Evolutionary conservation across 2,797 vertebrate genomes (phyloP), one percentile per base, ranked within the genome.

Genomic region (Clarias pachynema): DNA sequence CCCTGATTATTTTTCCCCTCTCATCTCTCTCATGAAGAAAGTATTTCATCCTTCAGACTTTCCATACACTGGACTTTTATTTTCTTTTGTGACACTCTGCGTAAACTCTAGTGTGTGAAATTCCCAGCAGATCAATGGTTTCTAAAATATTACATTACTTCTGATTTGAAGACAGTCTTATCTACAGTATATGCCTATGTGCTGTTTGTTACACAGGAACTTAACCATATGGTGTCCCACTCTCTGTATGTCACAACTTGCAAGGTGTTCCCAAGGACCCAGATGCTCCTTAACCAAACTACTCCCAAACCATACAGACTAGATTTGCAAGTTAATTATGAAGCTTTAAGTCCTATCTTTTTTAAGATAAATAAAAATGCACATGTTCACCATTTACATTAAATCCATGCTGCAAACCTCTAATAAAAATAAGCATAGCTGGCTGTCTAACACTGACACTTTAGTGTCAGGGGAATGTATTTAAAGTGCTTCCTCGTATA

Each of bases 401-500:
- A 49, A 24, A 44, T 79, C 29, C 31, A 10, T 59, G 29, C 44
- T 26, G 15, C 31, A 59, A 10, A 20, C 29, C 15, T 63, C 2
- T 53, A 63, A n/a, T 24, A 70, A 34, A 10, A 34, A 34, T 24
- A 15, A 12, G 40, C 9, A 31, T 73, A 22, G 14, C 5, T 9
- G 37, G 6, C 44, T 85, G 18, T 57, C 34, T 37, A 10, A 57
- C 53, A 57, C 10, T 16, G 3, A 59, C 24, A 78, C 10, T 14
- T 37, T 22, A 78, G 18, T 37, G 22, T n/a, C 22, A 37, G 37
- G 57, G 75, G 7, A 37, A 78, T 60, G 20, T 37, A n/a, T 72
- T 63, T 69, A 75, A 62, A 57, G 82, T 85, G 69, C 2, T 59
- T 16, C 57, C 49, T 53, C 26, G 40, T 85, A 53, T 79, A 66